Evolutionary conservation across 1,140 invertebrate species (phyloP).

Genomic region (Onthophagus taurus): DNA sequence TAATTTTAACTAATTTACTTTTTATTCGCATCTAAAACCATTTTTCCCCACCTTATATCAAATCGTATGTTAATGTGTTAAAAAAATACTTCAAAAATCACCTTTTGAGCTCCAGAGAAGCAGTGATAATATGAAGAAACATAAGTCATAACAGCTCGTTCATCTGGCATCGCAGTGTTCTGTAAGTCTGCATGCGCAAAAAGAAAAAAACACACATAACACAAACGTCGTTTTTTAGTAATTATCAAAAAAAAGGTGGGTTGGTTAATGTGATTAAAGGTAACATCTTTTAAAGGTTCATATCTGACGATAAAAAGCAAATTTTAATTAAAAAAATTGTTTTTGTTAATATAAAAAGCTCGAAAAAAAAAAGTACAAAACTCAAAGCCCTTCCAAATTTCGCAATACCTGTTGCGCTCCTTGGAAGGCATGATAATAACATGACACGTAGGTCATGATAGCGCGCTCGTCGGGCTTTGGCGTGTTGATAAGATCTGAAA

Average conservation of each 20-base stretch:
- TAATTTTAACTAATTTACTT: too few relatives aligned
- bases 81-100: slow-evolving; percentile 39
- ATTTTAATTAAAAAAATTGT: background rate
- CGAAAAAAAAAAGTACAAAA: slow-evolving; percentile 10
- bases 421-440: slow-evolving; percentile 98
- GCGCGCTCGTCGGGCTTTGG: slow-evolving; percentile 95
- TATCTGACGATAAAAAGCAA: slow-evolving; percentile 1
- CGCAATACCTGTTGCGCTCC: slow-evolving; percentile 88
- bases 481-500: slow-evolving; percentile 93
- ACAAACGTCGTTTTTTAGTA: background rate
- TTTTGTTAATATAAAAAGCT: background rate
- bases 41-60: too few relatives aligned
- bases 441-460: slow-evolving; percentile 97
- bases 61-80: too few relatives aligned
- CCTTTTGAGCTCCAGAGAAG: slow-evolving; percentile 99
- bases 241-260: slow-evolving; percentile 1
- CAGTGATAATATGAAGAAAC: slow-evolving; percentile 99
- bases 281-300: slow-evolving; percentile 3
- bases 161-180: slow-evolving; percentile 96
- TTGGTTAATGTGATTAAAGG: background rate
- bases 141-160: slow-evolving; percentile 99
- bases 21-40: too few relatives aligned
- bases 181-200: slow-evolving; percentile 80
- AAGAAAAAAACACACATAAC: slow-evolving; percentile 18
- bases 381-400: slow-evolving; percentile 14